Conservation (phyloP, 2,113 vertebrate genomes). For the Peromyscus polionotus region DNA sequence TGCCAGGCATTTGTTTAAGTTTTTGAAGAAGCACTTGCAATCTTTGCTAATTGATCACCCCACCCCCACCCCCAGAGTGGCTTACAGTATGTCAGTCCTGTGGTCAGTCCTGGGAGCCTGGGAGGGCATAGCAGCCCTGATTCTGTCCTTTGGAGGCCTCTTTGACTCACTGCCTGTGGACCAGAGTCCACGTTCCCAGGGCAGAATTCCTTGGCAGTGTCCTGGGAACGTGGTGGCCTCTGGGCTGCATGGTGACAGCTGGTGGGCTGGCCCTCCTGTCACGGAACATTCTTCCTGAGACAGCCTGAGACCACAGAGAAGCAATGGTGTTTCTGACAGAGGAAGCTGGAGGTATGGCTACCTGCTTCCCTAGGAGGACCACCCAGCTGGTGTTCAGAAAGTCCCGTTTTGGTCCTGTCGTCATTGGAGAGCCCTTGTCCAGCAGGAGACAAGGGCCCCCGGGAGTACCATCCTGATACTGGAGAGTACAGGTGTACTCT, state of each 20-base stretch:
- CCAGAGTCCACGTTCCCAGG: rapidly evolving
- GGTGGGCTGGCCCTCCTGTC: background rate
- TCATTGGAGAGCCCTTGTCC: background rate
- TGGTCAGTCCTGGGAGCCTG: background rate
- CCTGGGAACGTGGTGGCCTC: background rate
- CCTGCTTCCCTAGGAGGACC: background rate
- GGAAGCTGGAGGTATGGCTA: background rate
- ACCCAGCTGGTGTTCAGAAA: background rate
- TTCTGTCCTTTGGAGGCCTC: background rate
- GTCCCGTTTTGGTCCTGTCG: background rate
- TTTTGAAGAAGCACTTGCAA: too few species aligned
- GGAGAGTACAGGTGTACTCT: background rate
- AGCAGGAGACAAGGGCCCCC: background rate
- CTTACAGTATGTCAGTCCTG: rapidly evolving
- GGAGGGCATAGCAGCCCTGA: rapidly evolving
- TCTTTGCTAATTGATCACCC: background rate
- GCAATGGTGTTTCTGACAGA: background rate
- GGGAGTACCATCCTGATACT: rapidly evolving
- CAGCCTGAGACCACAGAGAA: background rate
- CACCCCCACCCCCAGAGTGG: background rate
- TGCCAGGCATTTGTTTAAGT: background rate
- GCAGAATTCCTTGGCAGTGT: background rate
- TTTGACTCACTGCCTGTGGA: background rate
- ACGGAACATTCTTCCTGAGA: background rate
- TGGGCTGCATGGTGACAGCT: background rate